A percentile compares a stretch with the other conserved stretches of the same genome.
phyloP scores from a whole-genome alignment of 2,797 vertebrate species.

The Loris lydekkerianus region DNA sequence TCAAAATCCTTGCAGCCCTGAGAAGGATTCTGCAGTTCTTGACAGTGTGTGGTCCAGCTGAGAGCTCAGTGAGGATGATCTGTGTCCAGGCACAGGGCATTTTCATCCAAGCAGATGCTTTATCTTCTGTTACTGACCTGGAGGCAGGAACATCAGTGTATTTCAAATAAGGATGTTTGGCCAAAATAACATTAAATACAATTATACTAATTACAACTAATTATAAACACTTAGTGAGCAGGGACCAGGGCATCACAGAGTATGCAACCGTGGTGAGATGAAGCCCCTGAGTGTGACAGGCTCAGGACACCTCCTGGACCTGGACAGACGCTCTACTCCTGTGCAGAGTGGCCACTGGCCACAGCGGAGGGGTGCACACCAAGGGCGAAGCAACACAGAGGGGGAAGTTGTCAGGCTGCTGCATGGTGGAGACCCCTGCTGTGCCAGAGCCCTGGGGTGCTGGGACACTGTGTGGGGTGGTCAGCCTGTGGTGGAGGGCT shows the following conservation, averaged over 20 bases:
- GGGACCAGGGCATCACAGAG: neutral
- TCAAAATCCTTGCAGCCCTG: neutral
- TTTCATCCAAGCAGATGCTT: neutral
- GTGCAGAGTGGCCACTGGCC: neutral
- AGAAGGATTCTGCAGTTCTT: neutral
- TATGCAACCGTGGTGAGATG: neutral
- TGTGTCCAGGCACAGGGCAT: accelerated
- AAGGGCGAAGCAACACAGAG: neutral
- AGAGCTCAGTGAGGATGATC: neutral
- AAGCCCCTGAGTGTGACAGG: neutral
- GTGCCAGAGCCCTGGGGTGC: neutral
- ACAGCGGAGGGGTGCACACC: neutral
- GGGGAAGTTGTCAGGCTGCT: accelerated
- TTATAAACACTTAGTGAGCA: neutral
- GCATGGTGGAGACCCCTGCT: neutral
- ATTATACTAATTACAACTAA: neutral
- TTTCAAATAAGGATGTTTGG: neutral
- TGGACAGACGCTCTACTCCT: neutral
- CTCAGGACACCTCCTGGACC: neutral
- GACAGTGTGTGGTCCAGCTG: neutral
- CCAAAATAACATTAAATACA: neutral
- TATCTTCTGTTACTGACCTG: neutral
- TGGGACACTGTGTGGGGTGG: neutral
- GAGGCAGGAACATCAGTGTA: neutral
- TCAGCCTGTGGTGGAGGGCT: neutral